A percentile compares a stretch with the other conserved stretches of the same genome.
Conservation (phyloP, 2,113 vertebrate species). For the Upupa epops region DNA sequence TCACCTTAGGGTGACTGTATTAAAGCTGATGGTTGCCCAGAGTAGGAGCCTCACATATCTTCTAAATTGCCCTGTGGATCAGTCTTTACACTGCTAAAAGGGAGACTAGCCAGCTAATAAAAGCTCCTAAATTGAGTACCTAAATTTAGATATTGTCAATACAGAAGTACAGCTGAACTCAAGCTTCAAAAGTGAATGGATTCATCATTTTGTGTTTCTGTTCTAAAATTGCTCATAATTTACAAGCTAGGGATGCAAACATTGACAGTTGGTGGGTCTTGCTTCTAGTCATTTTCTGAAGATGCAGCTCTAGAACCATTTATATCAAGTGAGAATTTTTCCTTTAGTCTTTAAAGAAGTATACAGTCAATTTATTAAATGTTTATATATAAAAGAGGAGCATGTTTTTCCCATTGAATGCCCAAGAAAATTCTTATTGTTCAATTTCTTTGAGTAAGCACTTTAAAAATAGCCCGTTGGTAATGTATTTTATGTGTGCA, state of each 20-base stretch:
- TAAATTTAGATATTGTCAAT: neutral
- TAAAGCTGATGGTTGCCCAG: neutral
- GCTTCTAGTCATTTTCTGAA: neutral
- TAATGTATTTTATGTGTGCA: slow-evolving; percentile 50
- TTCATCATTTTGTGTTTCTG: neutral
- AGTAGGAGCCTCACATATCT: neutral
- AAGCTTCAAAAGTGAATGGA: neutral
- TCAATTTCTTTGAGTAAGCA: neutral
- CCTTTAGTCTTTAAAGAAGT: neutral
- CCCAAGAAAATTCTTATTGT: slow-evolving; percentile 4
- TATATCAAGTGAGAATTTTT: neutral
- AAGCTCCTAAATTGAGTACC: neutral
- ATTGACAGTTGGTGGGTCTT: neutral
- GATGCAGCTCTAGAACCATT: neutral
- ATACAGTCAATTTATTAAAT: neutral
- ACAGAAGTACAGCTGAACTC: neutral
- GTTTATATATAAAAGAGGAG: neutral
- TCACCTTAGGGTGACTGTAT: neutral
- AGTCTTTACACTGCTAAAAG: neutral
- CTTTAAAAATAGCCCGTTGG: slow-evolving; percentile 22
- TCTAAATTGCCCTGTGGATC: neutral
- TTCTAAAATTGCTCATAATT: neutral
- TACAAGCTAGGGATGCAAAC: neutral
- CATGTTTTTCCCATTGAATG: neutral
- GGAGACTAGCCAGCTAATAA: neutral